Evolutionary conservation across 2,113 vertebrate species (phyloP), one percentile per base, ranked within the genome.

Genomic region (Pogonocichla stellata): DNA sequence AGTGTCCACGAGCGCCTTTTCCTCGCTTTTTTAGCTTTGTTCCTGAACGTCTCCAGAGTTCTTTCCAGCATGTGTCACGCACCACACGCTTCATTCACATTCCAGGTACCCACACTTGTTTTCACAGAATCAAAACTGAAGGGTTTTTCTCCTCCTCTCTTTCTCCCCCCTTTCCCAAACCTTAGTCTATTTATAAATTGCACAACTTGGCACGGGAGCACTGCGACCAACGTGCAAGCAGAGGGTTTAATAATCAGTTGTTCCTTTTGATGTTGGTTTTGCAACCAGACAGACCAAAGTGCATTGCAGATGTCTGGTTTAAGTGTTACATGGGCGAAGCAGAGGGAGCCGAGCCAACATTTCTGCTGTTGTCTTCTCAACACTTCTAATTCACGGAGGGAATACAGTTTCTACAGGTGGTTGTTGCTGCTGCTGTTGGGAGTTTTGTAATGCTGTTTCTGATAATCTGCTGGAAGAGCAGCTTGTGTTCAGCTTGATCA

Each of bases 91-190:
- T 73, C 61, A n/a, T 36, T 66, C 74, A 28, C 86, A 91, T 91
- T 96, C 72, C 91, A 95, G 91, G 89, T 96, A 92, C 87, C 73
- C 79, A 88, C 82, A 86, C 60, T 93, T 92, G 66, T 92, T 94
- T 95, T 72, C 5, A 3, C 8, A 58, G 50, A 65, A 19, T 94
- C 22, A 77, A 71, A 89, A 85, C 18, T 7, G 5, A 71, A 67
- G 12, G 2, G 0, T 6, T 73, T 87, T 73, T 72, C 48, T 50
- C 10, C 10, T 64, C 26, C 17, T 31, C 17, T 73, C 18, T 71
- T 40, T 61, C 45, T 72, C 9, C 24, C 6, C 8, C 10, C 16
- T 50, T 65, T 42, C 38, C 4, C 50, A 86, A 33, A 73, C 34
- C 73, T 70, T 43, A 50, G 19, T 36, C 53, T 90, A 57, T 88